A percentile compares a stretch with the other conserved stretches of the same genome.
phyloP scores from a whole-genome alignment of 2,888 invertebrate genomes.

The Sphaerophoria taeniata region DNA sequence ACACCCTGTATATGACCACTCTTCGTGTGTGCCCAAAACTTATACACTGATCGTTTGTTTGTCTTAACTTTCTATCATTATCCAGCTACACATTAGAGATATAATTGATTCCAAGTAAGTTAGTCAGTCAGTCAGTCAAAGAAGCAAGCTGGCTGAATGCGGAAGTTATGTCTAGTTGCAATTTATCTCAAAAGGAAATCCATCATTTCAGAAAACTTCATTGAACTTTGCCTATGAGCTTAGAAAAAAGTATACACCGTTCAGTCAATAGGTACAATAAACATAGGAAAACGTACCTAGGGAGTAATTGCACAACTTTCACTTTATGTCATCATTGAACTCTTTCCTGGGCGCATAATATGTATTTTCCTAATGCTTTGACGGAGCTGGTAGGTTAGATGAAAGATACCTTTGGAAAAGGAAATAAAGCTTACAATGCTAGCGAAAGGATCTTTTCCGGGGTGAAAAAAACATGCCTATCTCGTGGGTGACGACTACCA shows the following conservation, averaged over 20 bases:
- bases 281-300: conserved; percentile 45
- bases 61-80: not conserved
- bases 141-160: conserved; percentile 17
- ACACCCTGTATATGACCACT: too few relatives aligned
- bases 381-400: conserved; percentile 1
- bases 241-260: conserved; percentile 28
- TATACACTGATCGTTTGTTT: not conserved
- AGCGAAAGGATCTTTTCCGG: conserved; percentile 46
- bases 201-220: conserved; percentile 19
- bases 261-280: conserved; percentile 36
- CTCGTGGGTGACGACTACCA: conserved; percentile 61
- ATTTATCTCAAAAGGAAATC: conserved; percentile 54
- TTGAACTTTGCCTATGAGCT: conserved; percentile 6
- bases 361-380: conserved; percentile 56
- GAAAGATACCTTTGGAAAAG: not conserved
- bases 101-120: conserved; percentile 25
- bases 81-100: conserved; percentile 4
- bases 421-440: conserved; percentile 24
- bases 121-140: conserved; percentile 14
- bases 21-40: too few relatives aligned
- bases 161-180: conserved; percentile 41
- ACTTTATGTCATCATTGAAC: conserved; percentile 70
- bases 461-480: conserved; percentile 19
- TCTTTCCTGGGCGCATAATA: conserved; percentile 61
- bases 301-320: conserved; percentile 72